Base-by-base conservation (phyloP, 2,113 vertebrate species). In the Crocuta crocuta region DNA sequence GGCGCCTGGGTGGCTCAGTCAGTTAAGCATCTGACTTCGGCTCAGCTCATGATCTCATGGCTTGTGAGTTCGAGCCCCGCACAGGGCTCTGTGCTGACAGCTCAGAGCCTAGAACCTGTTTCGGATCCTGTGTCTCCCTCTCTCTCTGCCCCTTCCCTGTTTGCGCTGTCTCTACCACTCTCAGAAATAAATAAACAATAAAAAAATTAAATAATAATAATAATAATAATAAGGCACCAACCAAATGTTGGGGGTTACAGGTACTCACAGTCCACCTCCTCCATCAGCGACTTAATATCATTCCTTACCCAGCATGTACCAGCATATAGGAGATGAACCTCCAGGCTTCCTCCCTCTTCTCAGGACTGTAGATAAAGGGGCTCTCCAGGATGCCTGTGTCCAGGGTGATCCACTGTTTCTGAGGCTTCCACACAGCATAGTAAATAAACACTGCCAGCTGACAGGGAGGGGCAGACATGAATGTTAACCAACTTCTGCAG, bases 281-380 rank as follows among this genome's bases (percentile, higher is more conserved):
- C 73, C 23, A 28, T 58, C 48, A 53, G 45, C 26, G 48, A 74
- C 91, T 45, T 50, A 33, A 31, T 35, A 24, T 76, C 58, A n/a
- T 76, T 84, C 28, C 99, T 99, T 98, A 99, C 99, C 99, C 99
- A 1, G 99, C 99, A n/a, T 99, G 99, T 58, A 99, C 99, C 91
- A 99, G 99, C 99, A 99, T 99, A 98, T 99, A 99, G 45, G 99
- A 99, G 86, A 99, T 0, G 71, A 99, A 99, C 79, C 99, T 99
- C 99, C 99, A 99, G 11, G 99, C 99, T 97, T 99, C 98, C 80
- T 99, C 66, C 3, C 99, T 97, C 35, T 83, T 80, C 26, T 99
- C 98, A 0, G 99, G 98, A 19, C 97, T 97, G 98, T 99, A 99
- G 16, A 98, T 99, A 0, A 99, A 98, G 13, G 99, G 99, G 95